Evolutionary conservation across 2,113 vertebrate species (phyloP).

Genomic region (Urocynchramus pylzowi): DNA sequence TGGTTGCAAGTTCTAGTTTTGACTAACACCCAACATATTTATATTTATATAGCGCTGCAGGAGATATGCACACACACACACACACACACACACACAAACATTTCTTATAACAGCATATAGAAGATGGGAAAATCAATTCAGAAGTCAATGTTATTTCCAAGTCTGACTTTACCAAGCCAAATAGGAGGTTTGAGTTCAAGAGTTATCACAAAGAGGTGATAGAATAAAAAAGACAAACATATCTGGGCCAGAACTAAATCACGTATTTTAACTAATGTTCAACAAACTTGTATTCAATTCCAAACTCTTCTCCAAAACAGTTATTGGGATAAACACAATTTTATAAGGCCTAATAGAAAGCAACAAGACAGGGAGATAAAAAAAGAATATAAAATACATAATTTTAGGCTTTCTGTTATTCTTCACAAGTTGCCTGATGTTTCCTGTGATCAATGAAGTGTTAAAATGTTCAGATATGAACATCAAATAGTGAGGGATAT

Average conservation of each 20-base stretch:
- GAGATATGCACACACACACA: not conserved
- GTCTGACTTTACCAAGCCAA: not conserved
- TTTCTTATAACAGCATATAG: not conserved
- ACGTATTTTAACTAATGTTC: not conserved
- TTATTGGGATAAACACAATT: not conserved
- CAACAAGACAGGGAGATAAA: not conserved
- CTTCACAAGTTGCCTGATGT: not conserved
- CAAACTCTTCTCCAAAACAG: not conserved
- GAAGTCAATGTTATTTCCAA: not conserved
- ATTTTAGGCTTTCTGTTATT: not conserved
- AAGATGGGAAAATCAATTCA: not conserved
- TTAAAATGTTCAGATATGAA: not conserved
- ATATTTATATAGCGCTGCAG: rapidly evolving
- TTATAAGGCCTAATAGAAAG: not conserved
- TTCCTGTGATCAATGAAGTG: not conserved
- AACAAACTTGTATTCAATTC: not conserved
- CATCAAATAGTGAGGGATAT: not conserved
- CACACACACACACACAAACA: no score
- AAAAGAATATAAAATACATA: not conserved
- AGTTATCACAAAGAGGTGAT: not conserved
- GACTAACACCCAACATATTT: not conserved
- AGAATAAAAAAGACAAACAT: not conserved
- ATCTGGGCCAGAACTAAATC: not conserved
- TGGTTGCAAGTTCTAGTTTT: not conserved
- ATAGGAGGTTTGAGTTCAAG: not conserved